Percentiles rank a stretch among this genome's conserved stretches.
These are phyloP conservation scores for Trichonephila inaurata DNA, from an alignment of 1,140 invertebrate species.

Conservation along the genomic window DNA sequence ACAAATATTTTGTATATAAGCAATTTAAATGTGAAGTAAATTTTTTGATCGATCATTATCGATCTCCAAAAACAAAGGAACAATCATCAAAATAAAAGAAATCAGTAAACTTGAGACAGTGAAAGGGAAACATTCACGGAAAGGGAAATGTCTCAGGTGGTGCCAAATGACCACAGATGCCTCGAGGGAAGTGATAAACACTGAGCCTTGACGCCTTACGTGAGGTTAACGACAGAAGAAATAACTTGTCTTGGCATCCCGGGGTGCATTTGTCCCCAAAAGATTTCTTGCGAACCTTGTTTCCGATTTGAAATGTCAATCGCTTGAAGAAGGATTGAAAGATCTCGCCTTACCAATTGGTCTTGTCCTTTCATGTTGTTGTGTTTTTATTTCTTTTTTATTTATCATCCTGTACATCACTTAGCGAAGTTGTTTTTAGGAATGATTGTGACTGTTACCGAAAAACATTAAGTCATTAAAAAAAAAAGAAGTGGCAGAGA, in stretches of 20 bases:
- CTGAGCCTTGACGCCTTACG: conserved; percentile 32
- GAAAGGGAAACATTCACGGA: not conserved
- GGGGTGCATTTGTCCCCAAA: not conserved
- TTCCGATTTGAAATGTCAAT: conserved; percentile 71
- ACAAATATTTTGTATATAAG: no score
- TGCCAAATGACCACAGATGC: conserved; percentile 1
- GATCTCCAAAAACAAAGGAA: not conserved
- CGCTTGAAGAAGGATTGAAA: conserved; percentile 55
- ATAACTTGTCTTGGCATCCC: conserved; percentile 3
- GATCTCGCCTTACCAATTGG: conserved; percentile 45
- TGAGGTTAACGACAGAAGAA: conserved; percentile 70
- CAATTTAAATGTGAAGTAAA: no score
- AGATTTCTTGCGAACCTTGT: conserved; percentile 47
- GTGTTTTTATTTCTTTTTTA: no score
- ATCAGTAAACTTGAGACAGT: not conserved
- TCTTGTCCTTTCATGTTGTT: no score
- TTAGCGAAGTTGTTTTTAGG: not conserved
- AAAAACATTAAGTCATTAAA: no score
- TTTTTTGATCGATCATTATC: no score
- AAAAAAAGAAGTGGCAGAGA: no score
- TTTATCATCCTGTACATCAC: not conserved
- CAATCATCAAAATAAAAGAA: not conserved
- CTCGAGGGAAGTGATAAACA: conserved; percentile 15
- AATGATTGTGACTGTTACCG: not conserved
- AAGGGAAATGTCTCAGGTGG: conserved; percentile 25